Percentiles rank a stretch among this genome's conserved stretches.
Conservation (phyloP, 1,140 invertebrate species). For the Pseudomyrmex cubaensis region DNA sequence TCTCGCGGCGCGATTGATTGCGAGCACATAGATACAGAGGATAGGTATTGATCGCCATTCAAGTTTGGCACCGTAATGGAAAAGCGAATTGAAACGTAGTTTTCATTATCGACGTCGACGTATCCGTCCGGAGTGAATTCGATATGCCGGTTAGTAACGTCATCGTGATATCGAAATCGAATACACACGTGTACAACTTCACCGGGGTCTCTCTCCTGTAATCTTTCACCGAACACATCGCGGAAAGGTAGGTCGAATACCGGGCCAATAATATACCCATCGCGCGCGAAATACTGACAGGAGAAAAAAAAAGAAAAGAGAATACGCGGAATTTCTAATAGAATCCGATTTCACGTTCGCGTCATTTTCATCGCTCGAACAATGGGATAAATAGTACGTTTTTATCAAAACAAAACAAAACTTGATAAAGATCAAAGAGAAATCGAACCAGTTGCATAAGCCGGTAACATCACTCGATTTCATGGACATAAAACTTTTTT, state of each 20-base stretch:
- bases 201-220: constrained; percentile 9
- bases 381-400: constrained; percentile 10
- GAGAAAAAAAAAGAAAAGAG: constrained; percentile 17
- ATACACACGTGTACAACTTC: constrained; percentile 39
- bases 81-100: constrained; percentile 61
- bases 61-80: constrained; percentile 46
- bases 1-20: constrained; percentile 39
- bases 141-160: constrained; percentile 59
- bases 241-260: constrained; percentile 13
- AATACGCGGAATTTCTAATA: constrained; percentile 27
- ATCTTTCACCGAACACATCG: constrained; percentile 46
- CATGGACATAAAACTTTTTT: too few species aligned
- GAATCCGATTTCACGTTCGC: neutral
- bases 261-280: constrained; percentile 40
- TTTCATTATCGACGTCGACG: constrained; percentile 50
- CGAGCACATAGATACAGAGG: constrained; percentile 1
- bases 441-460: neutral
- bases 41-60: constrained; percentile 15
- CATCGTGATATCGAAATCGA: constrained; percentile 58
- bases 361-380: constrained; percentile 8
- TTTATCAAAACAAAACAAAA: neutral
- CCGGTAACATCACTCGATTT: constrained; percentile 3
- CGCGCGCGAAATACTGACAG: constrained; percentile 43
- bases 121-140: constrained; percentile 46
- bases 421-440: neutral